Conservation (phyloP, 2,113 vertebrate species). For the Leptodactylus fuscus region DNA sequence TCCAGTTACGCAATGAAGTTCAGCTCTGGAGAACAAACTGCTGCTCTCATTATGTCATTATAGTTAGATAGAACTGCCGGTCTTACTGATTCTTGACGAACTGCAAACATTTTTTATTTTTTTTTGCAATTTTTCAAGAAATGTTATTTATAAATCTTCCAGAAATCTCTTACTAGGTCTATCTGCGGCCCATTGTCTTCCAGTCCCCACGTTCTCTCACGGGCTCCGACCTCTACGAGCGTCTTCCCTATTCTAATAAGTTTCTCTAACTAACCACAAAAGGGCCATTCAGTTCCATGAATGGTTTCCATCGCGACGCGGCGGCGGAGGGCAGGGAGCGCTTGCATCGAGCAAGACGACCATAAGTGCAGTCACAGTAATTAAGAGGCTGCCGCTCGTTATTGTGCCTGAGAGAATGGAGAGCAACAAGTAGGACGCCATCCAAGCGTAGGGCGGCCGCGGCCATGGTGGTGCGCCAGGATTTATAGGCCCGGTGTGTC, state of each 20-base stretch:
- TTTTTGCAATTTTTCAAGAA: too few species aligned
- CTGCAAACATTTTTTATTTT: too few species aligned
- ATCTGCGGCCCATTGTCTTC: too few species aligned
- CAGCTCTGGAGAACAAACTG: background rate
- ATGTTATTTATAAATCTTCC: too few species aligned
- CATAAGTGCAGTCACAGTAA: constrained; percentile 22
- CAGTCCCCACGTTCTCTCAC: background rate
- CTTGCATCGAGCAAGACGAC: constrained; percentile 17
- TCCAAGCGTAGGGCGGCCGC: constrained; percentile 35
- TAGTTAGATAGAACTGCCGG: too few species aligned
- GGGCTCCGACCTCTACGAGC: background rate
- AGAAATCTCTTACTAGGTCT: too few species aligned
- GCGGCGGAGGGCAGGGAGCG: constrained; percentile 61
- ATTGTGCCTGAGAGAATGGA: constrained; percentile 16
- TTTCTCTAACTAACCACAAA: constrained; percentile 49
- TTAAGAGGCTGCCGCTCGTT: constrained; percentile 54
- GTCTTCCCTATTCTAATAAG: constrained; percentile 14
- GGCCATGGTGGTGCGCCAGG: constrained; percentile 46
- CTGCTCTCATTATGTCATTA: too few species aligned
- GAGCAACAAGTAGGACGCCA: constrained; percentile 72
- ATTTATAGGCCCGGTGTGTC: constrained; percentile 64
- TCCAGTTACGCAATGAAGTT: background rate
- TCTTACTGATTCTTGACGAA: too few species aligned
- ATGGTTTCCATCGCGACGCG: constrained; percentile 61
- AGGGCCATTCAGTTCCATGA: constrained; percentile 41